These are phyloP conservation scores for Panthera uncia DNA, from an alignment of 2,113 vertebrate species.

Conservation along the genomic window DNA sequence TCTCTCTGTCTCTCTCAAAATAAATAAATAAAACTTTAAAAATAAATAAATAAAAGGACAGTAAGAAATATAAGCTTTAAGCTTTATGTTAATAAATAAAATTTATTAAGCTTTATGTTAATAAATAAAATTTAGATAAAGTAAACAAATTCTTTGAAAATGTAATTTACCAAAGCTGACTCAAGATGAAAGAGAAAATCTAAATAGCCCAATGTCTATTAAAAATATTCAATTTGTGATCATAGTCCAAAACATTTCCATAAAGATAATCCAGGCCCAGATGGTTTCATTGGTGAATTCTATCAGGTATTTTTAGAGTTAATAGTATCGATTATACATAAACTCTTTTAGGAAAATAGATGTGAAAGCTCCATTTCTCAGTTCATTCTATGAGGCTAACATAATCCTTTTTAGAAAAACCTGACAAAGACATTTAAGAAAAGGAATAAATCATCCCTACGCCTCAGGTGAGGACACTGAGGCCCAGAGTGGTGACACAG, in stretches of 20 bases:
- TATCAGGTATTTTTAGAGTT: neutral
- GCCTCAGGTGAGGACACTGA: neutral
- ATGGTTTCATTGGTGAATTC: neutral
- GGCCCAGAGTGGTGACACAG: neutral
- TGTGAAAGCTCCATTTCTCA: neutral
- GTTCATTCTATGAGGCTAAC: neutral
- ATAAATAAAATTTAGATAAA: neutral
- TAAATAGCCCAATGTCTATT: neutral
- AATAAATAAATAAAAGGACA: neutral
- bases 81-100: neutral
- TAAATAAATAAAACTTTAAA: too few species aligned
- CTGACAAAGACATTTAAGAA: neutral
- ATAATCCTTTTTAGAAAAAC: neutral
- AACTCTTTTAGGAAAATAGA: neutral
- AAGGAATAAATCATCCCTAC: neutral
- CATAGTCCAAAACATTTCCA: neutral
- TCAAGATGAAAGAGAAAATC: slow-evolving; percentile 11
- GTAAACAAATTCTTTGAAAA: neutral
- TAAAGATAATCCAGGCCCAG: neutral
- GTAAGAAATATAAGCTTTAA: neutral
- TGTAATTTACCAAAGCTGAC: neutral
- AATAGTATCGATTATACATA: neutral
- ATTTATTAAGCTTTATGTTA: neutral
- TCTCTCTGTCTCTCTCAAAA: too few species aligned
- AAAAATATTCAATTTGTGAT: neutral